Evolutionary conservation across 2,113 vertebrate genomes (phyloP).

Genomic region (Dermatemys mawii): DNA sequence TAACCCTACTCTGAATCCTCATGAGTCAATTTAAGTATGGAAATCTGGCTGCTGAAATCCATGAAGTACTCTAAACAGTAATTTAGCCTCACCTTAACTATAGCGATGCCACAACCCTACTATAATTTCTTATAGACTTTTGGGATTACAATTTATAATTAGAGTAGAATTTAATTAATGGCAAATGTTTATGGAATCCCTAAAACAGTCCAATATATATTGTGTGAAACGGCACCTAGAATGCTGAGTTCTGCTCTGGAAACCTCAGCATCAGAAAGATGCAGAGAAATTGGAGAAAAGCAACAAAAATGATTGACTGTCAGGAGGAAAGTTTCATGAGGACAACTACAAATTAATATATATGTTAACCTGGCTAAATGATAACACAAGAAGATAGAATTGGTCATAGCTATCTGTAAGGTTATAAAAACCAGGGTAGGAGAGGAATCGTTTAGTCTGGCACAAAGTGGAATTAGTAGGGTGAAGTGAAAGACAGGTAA

Average conservation of each 20-base stretch:
- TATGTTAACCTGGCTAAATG: neutral
- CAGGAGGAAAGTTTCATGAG: neutral
- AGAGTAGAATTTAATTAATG: neutral
- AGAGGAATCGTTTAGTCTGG: neutral
- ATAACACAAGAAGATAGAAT: neutral
- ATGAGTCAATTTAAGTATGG: neutral
- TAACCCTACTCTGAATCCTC: neutral
- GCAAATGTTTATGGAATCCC: neutral
- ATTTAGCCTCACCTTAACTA: neutral
- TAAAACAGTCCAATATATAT: neutral
- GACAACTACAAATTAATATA: neutral
- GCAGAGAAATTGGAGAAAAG: neutral
- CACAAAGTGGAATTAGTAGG: neutral
- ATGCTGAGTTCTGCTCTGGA: neutral
- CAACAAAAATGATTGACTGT: neutral
- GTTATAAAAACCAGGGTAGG: neutral
- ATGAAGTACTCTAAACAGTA: neutral
- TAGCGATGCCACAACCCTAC: neutral
- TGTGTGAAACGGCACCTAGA: neutral
- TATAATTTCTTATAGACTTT: slow-evolving; percentile 17
- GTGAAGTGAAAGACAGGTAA: neutral
- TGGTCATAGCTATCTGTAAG: neutral
- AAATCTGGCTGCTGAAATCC: no score
- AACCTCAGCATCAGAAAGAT: neutral
- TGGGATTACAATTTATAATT: slow-evolving; percentile 14